Evolutionary conservation across 2,888 invertebrate genomes (phyloP).

Genomic region (Seira sanloemensis): DNA sequence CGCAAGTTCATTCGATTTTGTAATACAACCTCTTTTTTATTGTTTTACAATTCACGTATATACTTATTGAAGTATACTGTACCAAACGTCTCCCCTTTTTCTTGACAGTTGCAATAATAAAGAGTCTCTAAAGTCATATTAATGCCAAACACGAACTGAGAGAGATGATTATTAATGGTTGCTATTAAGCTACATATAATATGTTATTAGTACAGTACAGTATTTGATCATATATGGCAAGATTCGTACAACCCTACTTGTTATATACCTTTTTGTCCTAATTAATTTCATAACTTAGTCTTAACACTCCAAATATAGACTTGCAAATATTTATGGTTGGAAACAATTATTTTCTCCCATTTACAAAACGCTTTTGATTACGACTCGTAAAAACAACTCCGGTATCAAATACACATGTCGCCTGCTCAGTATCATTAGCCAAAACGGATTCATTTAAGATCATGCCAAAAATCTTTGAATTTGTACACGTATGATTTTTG

Average conservation of each 20-base stretch:
- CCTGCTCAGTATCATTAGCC: background rate
- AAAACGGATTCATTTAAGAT: background rate
- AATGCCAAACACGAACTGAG: constrained; percentile 1
- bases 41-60: constrained; percentile 52
- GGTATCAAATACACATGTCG: background rate
- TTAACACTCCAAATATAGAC: too few species aligned
- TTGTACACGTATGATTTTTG: too few species aligned
- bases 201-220: background rate
- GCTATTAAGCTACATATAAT: too few species aligned
- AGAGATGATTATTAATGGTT: too few species aligned
- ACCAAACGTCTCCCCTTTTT: background rate
- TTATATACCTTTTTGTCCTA: too few species aligned
- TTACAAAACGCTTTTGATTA: too few species aligned
- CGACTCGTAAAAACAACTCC: constrained; percentile 11
- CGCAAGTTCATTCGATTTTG: constrained; percentile 40
- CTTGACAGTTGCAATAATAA: constrained; percentile 1
- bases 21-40: constrained; percentile 51
- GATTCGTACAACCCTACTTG: too few species aligned
- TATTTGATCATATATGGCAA: background rate
- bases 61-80: constrained; percentile 30
- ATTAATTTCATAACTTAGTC: too few species aligned
- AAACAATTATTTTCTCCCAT: too few species aligned
- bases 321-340: too few species aligned
- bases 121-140: constrained; percentile 12
- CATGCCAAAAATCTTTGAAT: background rate